Percentiles rank a stretch among this genome's conserved stretches.
phyloP scores from a whole-genome alignment of 2,113 vertebrate species.

The Pogona vitticeps region DNA sequence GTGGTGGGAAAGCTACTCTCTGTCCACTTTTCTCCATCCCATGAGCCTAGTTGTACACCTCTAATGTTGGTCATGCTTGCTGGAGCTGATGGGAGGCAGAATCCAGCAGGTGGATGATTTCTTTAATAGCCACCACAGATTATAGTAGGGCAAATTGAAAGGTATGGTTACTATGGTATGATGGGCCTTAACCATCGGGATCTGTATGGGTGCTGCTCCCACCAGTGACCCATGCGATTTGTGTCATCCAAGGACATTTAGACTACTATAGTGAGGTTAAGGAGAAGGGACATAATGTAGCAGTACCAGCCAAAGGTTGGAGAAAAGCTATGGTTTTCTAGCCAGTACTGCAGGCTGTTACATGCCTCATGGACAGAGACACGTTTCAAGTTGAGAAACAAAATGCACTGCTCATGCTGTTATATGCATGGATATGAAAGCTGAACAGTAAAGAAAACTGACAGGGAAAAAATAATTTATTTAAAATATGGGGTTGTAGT shows the following conservation, averaged over 20 bases:
- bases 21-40: neutral
- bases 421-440: too few relatives aligned
- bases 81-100: neutral
- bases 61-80: neutral
- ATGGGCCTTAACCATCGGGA: neutral
- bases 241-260: neutral
- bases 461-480: too few relatives aligned
- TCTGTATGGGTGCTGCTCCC: neutral
- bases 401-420: too few relatives aligned
- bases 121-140: neutral
- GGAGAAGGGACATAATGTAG: too few relatives aligned
- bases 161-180: neutral
- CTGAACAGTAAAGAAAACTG: too few relatives aligned
- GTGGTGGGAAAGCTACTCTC: too few relatives aligned
- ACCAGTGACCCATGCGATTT: too few relatives aligned
- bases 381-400: neutral
- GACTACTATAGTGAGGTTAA: neutral
- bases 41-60: neutral
- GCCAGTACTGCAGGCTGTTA: neutral
- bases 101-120: neutral
- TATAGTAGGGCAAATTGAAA: neutral
- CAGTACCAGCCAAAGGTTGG: neutral
- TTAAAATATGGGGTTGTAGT: too few relatives aligned
- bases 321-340: neutral
- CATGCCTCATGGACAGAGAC: neutral